Percentiles rank a stretch among this genome's conserved stretches.
These are phyloP conservation scores for Coregonus ussuriensis DNA, from an alignment of 2,797 vertebrate species.

Conservation along the genomic window DNA sequence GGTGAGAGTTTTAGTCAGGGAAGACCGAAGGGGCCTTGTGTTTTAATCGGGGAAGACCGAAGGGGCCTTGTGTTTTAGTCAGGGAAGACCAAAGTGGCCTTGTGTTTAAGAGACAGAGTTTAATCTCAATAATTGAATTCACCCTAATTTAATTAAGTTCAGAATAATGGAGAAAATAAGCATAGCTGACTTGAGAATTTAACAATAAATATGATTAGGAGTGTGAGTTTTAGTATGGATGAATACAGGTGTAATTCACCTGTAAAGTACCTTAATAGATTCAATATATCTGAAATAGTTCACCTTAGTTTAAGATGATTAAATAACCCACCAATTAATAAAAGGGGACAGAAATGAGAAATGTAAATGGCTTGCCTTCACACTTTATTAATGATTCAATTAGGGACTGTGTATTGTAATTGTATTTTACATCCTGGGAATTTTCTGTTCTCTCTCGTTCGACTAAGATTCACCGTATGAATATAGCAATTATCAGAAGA, in stretches of 20 bases:
- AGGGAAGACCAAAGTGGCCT: constrained; percentile 26
- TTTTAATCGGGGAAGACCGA: constrained; percentile 19
- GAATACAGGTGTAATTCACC: too few relatives aligned
- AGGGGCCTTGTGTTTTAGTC: constrained; percentile 21
- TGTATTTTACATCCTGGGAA: constrained; percentile 42
- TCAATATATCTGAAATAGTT: constrained; percentile 28
- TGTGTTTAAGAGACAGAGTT: constrained; percentile 19
- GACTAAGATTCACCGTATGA: constrained; percentile 32
- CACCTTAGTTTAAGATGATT: constrained; percentile 26
- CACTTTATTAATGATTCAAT: constrained; percentile 47
- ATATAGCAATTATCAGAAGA: constrained; percentile 54
- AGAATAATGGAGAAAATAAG: constrained; percentile 28
- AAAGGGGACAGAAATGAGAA: not conserved
- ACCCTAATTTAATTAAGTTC: constrained; percentile 31
- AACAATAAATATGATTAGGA: constrained; percentile 5
- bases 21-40: constrained; percentile 26
- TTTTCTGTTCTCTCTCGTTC: constrained; percentile 22
- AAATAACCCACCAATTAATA: constrained; percentile 19
- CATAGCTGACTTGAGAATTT: constrained; percentile 32
- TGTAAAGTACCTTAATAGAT: constrained; percentile 21
- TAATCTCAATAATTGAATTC: constrained; percentile 20
- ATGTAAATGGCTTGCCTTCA: constrained; percentile 20
- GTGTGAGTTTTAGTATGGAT: not conserved
- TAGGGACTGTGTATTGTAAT: constrained; percentile 34
- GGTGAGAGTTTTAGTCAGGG: constrained; percentile 25